Base-by-base conservation (phyloP, 1,140 invertebrate species). In the Sycophaga agraensis region DNA sequence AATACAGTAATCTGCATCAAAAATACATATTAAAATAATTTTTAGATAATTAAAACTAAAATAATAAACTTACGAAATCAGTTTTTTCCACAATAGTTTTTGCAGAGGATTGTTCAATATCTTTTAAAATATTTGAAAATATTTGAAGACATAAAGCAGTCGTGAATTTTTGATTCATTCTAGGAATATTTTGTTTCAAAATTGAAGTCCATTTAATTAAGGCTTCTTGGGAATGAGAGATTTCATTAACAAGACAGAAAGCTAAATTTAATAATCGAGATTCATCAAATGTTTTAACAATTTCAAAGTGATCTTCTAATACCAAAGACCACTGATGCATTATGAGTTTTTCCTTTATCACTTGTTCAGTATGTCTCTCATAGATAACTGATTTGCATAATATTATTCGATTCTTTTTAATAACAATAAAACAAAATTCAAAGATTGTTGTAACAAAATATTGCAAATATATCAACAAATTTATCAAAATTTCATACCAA, bases 221-320 rank as follows among this genome's bases (percentile, higher is more conserved):
- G 28, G 35, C 45, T n/a, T 53, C 31, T 5, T 57, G 2, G 16
- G 37, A 22, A 37, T 0, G 12, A 28, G 8, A 21, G 17, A 35
- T 31, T 28, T 58, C 54, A 12, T 58, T 14, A 46, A 63, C 37
- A 24, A 63, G 31, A 63, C 39, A 2, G 4, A 2, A 26, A 17
- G 54, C 34, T 17, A 63, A 26, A 21, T 57, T 26, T 34, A 63
- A 45, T 28, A 63, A 24, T 42, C 58, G 61, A 14, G 2, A 19
- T 51, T 63, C 48, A 45, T 19, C 26, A 17, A 63, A 51, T n/a
- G 12, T 28, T 58, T 58, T 26, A 35, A 63, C 21, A 1, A 49
- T 45, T 43, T 51, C 19, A 46, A 63, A 63, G 28, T 63, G 54
- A 51, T 63, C 34, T 53, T 58, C 54, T 14, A 53, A 21, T 28